These are phyloP conservation scores for Cepaea hortensis DNA, from an alignment of 2,888 invertebrate genomes.

Conservation along the genomic window DNA sequence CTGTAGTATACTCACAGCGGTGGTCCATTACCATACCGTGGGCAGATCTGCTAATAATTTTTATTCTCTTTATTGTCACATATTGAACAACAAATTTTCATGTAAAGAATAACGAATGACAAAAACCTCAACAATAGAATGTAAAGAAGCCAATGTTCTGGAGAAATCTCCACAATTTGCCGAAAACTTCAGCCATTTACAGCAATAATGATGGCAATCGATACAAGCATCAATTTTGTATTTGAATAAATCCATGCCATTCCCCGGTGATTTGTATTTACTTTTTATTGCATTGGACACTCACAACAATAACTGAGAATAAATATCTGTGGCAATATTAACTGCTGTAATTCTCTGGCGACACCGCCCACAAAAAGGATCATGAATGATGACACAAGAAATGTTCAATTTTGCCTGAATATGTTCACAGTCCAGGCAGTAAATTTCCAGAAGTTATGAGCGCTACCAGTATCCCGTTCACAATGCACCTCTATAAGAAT, in stretches of 20 bases:
- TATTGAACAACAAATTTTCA: too few relatives aligned
- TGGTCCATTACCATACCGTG: too few relatives aligned
- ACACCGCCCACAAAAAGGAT: background rate
- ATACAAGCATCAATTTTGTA: background rate
- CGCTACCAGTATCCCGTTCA: constrained; percentile 22
- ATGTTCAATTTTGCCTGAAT: constrained; percentile 17
- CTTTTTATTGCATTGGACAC: background rate
- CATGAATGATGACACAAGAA: constrained; percentile 15
- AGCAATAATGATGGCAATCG: background rate
- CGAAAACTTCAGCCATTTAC: background rate
- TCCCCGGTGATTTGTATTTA: background rate
- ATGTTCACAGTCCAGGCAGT: background rate
- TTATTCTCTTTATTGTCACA: too few relatives aligned
- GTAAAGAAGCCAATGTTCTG: too few relatives aligned
- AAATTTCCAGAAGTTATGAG: background rate
- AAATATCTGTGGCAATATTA: constrained; percentile 9
- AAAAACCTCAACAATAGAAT: too few relatives aligned
- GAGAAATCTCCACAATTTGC: background rate
- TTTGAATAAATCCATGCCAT: background rate
- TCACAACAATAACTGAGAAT: background rate
- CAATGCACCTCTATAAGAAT: constrained; percentile 42
- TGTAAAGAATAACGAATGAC: too few relatives aligned
- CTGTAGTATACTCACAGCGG: too few relatives aligned
- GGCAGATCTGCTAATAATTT: too few relatives aligned
- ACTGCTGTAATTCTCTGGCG: background rate